Conservation (phyloP, 2,888 invertebrate genomes). For the Diadegma fenestrale region DNA sequence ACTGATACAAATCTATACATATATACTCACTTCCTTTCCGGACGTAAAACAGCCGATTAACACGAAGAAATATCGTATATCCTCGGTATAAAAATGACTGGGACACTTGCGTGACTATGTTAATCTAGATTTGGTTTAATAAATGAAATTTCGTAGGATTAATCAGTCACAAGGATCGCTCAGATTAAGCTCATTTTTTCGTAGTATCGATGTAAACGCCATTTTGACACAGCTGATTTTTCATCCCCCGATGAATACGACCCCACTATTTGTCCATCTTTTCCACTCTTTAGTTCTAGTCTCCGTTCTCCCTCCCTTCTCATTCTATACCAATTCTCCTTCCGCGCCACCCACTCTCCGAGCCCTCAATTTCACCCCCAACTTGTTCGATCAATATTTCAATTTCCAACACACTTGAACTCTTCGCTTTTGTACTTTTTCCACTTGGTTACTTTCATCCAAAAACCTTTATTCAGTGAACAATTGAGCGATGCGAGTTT, state of each 20-base stretch:
- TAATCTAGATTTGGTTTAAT: slow-evolving; percentile 3
- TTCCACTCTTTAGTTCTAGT: slow-evolving; percentile 7
- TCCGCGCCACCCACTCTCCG: slow-evolving; percentile 4
- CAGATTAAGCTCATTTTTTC: slow-evolving; percentile 41
- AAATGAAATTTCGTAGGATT: not conserved
- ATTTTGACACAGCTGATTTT: slow-evolving; percentile 78
- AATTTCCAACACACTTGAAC: slow-evolving; percentile 11
- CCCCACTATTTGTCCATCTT: slow-evolving; percentile 37
- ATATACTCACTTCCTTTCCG: slow-evolving; percentile 69
- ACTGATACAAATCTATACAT: slow-evolving; percentile 34
- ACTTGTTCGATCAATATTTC: slow-evolving; percentile 66
- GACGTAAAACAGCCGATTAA: slow-evolving; percentile 49
- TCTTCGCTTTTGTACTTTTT: not conserved
- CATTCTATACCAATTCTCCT: slow-evolving; percentile 5
- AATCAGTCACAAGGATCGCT: slow-evolving; percentile 53
- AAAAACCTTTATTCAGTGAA: not conserved
- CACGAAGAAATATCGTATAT: slow-evolving; percentile 10
- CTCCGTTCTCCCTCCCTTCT: slow-evolving; percentile 15
- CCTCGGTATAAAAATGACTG: slow-evolving; percentile 17
- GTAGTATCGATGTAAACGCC: slow-evolving; percentile 69
- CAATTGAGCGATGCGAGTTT: not conserved
- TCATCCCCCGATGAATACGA: slow-evolving; percentile 63
- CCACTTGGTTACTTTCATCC: not conserved
- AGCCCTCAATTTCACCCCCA: slow-evolving; percentile 37
- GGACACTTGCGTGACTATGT: not conserved